Conservation (phyloP, 2,113 vertebrate species). For the Poecilia latipinna region DNA sequence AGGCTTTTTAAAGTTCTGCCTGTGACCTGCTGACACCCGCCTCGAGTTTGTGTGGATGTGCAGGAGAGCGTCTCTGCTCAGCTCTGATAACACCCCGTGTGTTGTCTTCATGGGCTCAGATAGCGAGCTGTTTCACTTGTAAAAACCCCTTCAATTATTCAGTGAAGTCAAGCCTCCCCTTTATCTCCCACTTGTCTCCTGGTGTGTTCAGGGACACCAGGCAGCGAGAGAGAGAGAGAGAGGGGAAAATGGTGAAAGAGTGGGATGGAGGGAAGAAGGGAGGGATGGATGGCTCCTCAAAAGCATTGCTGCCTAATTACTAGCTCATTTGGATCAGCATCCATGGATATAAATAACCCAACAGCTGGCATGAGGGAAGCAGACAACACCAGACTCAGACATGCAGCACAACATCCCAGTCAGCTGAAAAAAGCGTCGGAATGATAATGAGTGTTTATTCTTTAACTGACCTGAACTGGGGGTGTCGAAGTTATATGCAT, state of each 20-base stretch:
- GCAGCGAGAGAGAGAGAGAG: slow-evolving; percentile 14
- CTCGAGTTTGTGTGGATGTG: slow-evolving; percentile 18
- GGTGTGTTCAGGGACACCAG: slow-evolving; percentile 58
- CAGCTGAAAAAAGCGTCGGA: slow-evolving; percentile 56
- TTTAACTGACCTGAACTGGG: slow-evolving; percentile 6
- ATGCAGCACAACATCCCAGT: slow-evolving; percentile 62
- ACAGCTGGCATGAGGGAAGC: slow-evolving; percentile 73
- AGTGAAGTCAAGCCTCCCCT: slow-evolving; percentile 79
- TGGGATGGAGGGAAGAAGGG: slow-evolving; percentile 18
- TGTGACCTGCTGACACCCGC: slow-evolving; percentile 33
- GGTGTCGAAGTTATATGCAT: slow-evolving; percentile 19
- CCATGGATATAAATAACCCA: slow-evolving; percentile 78
- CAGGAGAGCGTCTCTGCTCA: slow-evolving; percentile 33
- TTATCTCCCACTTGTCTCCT: slow-evolving; percentile 74
- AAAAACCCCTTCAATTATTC: slow-evolving; percentile 79
- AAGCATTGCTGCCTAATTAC: slow-evolving; percentile 78
- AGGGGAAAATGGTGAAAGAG: slow-evolving; percentile 20
- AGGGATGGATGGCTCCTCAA: slow-evolving; percentile 59
- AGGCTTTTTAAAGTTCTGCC: slow-evolving; percentile 20
- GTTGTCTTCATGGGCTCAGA: slow-evolving; percentile 71
- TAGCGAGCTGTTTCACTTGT: slow-evolving; percentile 71
- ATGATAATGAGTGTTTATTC: slow-evolving; percentile 68
- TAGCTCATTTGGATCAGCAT: slow-evolving; percentile 73
- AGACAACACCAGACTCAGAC: slow-evolving; percentile 72
- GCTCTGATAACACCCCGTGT: slow-evolving; percentile 52